Evolutionary conservation across 1,140 invertebrate species (phyloP).

Genomic region (Tetramorium parvispinum): DNA sequence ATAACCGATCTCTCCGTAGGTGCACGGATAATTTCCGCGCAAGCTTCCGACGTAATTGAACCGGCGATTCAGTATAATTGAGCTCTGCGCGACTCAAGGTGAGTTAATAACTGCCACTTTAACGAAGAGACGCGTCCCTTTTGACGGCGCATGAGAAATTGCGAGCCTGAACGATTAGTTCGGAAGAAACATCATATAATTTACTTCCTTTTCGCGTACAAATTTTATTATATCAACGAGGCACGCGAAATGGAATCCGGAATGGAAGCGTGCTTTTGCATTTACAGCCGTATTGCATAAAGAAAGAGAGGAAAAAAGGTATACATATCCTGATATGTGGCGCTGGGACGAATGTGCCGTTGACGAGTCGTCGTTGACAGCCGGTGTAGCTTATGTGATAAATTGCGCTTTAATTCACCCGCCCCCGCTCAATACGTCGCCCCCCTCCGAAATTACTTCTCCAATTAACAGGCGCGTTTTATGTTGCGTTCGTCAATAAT

Average conservation of each 20-base stretch:
- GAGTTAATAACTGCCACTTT: constrained; percentile 32
- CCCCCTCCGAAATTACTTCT: constrained; percentile 43
- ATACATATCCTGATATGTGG: neutral
- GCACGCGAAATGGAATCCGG: neutral
- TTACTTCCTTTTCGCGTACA: neutral
- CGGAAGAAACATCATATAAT: neutral
- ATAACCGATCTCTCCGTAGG: constrained; percentile 34
- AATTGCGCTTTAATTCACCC: constrained; percentile 53
- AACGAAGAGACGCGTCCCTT: neutral
- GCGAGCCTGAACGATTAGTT: neutral
- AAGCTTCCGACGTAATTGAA: constrained; percentile 44
- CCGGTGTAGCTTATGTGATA: constrained; percentile 26
- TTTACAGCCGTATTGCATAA: neutral
- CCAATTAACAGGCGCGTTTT: constrained; percentile 58
- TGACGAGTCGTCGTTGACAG: constrained; percentile 12
- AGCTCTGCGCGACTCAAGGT: neutral
- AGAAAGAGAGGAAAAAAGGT: neutral
- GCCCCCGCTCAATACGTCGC: constrained; percentile 22
- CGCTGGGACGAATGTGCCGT: neutral
- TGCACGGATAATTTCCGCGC: constrained; percentile 36
- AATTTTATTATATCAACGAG: neutral
- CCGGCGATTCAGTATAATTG: constrained; percentile 25
- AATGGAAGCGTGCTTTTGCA: neutral
- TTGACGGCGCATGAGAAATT: neutral
- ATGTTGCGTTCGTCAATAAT: constrained; percentile 52